phyloP scores from a whole-genome alignment of 2,888 invertebrate species.

The Acleris holmiana region DNA sequence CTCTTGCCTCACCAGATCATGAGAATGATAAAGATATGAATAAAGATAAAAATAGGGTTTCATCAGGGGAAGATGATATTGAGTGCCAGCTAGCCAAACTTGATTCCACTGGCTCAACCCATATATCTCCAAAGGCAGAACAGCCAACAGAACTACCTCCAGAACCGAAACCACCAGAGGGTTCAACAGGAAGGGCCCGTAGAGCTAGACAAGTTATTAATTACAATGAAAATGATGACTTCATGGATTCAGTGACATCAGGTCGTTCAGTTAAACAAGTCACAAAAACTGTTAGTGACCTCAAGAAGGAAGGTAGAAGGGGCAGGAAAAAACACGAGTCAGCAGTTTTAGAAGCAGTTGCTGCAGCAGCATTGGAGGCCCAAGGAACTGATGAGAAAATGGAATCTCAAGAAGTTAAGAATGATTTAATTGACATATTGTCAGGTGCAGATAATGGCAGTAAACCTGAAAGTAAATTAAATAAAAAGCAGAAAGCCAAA shows the following conservation, averaged over 20 bases:
- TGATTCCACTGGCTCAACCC: constrained; percentile 58
- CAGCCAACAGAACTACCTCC: constrained; percentile 66
- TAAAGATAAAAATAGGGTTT: constrained; percentile 48
- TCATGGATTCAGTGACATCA: constrained; percentile 77
- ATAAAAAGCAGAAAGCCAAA: constrained; percentile 68
- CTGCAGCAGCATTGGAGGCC: constrained; percentile 51
- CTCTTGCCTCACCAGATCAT: constrained; percentile 76
- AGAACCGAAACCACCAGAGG: constrained; percentile 76
- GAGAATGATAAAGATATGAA: constrained; percentile 57
- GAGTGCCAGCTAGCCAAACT: constrained; percentile 69
- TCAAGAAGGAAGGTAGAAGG: constrained; percentile 73
- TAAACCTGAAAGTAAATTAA: constrained; percentile 56
- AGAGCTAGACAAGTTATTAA: constrained; percentile 79
- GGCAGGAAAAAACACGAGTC: constrained; percentile 67
- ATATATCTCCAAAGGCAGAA: constrained; percentile 64
- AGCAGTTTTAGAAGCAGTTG: constrained; percentile 48
- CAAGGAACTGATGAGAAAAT: constrained; percentile 54
- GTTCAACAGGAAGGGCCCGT: constrained; percentile 66
- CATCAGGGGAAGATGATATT: constrained; percentile 61
- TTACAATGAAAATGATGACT: constrained; percentile 84
- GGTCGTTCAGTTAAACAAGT: constrained; percentile 61
- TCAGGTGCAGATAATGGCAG: constrained; percentile 59
- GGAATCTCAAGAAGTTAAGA: constrained; percentile 60
- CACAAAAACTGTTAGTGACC: constrained; percentile 71
- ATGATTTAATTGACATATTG: constrained; percentile 68